Percentiles rank a stretch among this genome's conserved stretches.
These are phyloP conservation scores for Ploceus nigricollis DNA, from an alignment of 2,113 vertebrate genomes.

Conservation along the genomic window DNA sequence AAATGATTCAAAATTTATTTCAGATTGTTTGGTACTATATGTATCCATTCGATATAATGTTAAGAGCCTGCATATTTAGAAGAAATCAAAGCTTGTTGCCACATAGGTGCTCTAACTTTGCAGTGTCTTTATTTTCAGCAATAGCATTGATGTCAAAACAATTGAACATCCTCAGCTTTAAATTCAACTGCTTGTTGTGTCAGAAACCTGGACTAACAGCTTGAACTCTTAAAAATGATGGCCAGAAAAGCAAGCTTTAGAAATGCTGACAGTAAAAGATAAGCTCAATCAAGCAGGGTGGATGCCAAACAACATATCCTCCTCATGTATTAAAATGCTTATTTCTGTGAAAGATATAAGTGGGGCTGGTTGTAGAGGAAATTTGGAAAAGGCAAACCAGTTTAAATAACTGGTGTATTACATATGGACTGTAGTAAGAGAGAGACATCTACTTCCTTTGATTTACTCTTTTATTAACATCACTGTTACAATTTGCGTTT, in stretches of 20 bases:
- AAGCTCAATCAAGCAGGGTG: neutral
- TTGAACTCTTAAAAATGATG: neutral
- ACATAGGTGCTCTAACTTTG: neutral
- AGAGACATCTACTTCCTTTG: neutral
- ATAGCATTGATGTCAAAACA: neutral
- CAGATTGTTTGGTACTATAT: neutral
- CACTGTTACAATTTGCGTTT: neutral
- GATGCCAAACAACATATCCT: neutral
- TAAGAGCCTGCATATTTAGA: neutral
- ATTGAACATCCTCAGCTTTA: neutral
- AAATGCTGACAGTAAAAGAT: neutral
- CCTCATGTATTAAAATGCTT: neutral
- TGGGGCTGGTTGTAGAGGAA: neutral
- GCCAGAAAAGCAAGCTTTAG: neutral
- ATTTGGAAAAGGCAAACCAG: neutral
- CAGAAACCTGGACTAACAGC: neutral
- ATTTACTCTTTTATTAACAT: neutral
- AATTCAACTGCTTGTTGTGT: neutral
- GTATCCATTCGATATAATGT: neutral
- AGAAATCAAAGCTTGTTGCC: neutral
- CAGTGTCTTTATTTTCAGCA: neutral
- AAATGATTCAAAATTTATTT: neutral
- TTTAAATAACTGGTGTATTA: neutral
- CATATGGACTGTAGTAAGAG: neutral
- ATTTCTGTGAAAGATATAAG: neutral